Percentiles rank a stretch among this genome's conserved stretches.
phyloP scores from a whole-genome alignment of 2,888 invertebrate species.

The Hybos culiciformis region DNA sequence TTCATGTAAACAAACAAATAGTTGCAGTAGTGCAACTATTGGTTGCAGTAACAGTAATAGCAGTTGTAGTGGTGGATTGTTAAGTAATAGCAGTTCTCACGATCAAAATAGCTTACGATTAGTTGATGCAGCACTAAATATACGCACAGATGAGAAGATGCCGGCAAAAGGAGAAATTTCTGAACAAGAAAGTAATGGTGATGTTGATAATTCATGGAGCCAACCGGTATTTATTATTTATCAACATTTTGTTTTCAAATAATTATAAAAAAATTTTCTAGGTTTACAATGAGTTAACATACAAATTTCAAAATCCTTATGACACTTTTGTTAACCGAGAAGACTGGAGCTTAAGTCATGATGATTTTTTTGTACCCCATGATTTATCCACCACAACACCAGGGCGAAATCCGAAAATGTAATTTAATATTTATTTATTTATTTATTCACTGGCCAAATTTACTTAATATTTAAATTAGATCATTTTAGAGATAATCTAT shows the following conservation, averaged over 20 bases:
- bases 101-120: conserved; percentile 25
- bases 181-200: conserved; percentile 74
- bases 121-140: conserved; percentile 46
- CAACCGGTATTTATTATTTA: conserved; percentile 40
- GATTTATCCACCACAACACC: conserved; percentile 23
- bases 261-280: background rate
- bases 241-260: background rate
- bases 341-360: conserved; percentile 28
- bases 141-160: conserved; percentile 76
- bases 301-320: conserved; percentile 15
- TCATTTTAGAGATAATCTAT: too few relatives aligned
- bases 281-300: conserved; percentile 3
- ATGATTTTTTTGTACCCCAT: conserved; percentile 28
- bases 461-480: background rate
- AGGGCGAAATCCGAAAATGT: conserved; percentile 8
- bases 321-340: conserved; percentile 19
- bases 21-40: background rate
- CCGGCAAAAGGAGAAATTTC: conserved; percentile 76
- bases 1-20: conserved; percentile 21
- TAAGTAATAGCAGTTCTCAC: conserved; percentile 13
- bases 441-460: background rate
- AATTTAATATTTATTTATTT: conserved; percentile 1
- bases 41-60: background rate
- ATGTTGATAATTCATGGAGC: conserved; percentile 60
- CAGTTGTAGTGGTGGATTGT: conserved; percentile 12